Percentiles rank a stretch among this genome's conserved stretches.
phyloP scores from a whole-genome alignment of 2,797 vertebrate species.

The Babyrousa celebensis region DNA sequence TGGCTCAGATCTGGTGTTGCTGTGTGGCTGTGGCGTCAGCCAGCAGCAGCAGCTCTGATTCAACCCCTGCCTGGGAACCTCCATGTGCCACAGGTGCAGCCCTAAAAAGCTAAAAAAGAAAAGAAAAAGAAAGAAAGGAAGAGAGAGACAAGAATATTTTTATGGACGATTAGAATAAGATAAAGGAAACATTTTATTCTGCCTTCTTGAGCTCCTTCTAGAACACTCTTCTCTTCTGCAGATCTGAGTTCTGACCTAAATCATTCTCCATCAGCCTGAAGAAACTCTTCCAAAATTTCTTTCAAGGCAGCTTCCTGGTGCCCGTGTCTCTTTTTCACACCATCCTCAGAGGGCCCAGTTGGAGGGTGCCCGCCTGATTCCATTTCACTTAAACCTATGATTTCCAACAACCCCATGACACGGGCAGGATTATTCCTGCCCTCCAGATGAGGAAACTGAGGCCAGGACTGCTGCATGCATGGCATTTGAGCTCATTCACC shows the following conservation, averaged over 20 bases:
- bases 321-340: neutral
- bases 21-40: no score
- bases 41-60: no score
- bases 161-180: neutral
- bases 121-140: no score
- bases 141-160: no score
- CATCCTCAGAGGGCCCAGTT: neutral
- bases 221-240: neutral
- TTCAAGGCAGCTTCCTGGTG: neutral
- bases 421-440: rapidly evolving
- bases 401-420: neutral
- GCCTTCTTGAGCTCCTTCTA: neutral
- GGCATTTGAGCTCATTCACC: rapidly evolving
- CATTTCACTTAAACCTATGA: neutral
- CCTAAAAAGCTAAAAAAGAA: no score
- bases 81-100: no score
- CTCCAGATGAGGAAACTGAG: neutral
- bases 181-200: neutral
- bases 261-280: neutral
- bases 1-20: no score
- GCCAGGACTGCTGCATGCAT: neutral
- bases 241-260: neutral
- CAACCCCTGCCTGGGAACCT: no score
- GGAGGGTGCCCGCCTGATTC: no score
- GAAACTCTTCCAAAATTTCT: neutral